Conservation (phyloP, 1,140 invertebrate species). For the Dreissena rostriformis region DNA sequence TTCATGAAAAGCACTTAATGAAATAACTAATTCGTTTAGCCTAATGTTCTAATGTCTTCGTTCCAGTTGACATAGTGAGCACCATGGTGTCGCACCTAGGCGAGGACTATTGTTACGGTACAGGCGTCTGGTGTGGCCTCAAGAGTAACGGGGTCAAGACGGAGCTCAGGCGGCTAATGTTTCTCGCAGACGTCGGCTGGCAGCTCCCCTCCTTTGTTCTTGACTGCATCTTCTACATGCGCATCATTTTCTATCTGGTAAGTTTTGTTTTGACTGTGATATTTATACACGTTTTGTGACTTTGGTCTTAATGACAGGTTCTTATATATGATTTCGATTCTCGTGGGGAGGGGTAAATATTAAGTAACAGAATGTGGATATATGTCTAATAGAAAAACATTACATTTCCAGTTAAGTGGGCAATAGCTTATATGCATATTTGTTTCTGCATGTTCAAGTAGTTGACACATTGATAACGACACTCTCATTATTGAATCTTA, state of each 20-base stretch:
- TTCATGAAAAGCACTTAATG: too few species aligned
- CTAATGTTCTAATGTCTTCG: too few species aligned
- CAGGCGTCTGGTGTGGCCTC: slow-evolving; percentile 52
- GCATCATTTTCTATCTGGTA: slow-evolving; percentile 36
- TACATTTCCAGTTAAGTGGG: too few species aligned
- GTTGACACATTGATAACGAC: too few species aligned
- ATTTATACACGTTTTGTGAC: not conserved
- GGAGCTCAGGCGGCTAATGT: slow-evolving; percentile 23
- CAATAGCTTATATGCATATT: too few species aligned
- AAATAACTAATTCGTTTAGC: too few species aligned
- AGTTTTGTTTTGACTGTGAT: not conserved
- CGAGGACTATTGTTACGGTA: slow-evolving; percentile 49
- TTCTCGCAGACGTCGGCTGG: slow-evolving; percentile 42
- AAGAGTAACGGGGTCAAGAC: not conserved
- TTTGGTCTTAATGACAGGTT: not conserved
- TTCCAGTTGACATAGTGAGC: slow-evolving; percentile 14
- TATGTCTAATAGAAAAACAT: too few species aligned
- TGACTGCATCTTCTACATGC: slow-evolving; percentile 15
- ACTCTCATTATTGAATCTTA: too few species aligned
- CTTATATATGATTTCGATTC: not conserved
- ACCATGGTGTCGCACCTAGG: slow-evolving; percentile 11
- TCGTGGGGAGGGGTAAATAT: too few species aligned
- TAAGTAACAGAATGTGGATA: too few species aligned
- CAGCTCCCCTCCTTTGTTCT: slow-evolving; percentile 26
- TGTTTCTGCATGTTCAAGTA: too few species aligned